Evolutionary conservation across 2,113 vertebrate species (phyloP), one percentile per base, ranked within the genome.

Genomic region (Melanerpes aurifrons): DNA sequence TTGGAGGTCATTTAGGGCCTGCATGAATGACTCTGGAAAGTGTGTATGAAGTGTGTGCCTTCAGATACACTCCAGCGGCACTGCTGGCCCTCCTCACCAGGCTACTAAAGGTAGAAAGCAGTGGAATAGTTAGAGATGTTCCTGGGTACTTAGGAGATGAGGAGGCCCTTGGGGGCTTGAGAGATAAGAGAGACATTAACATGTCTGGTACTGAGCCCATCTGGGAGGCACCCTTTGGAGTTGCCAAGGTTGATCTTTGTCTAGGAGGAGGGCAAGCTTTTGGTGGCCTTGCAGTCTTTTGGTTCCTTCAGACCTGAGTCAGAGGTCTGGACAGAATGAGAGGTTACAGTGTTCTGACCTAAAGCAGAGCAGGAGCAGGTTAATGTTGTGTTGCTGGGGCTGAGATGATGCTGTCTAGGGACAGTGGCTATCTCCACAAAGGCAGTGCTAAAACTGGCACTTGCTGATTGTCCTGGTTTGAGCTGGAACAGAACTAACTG

Each of bases 11-110:
- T 47, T 76, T n/a, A 53, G 31, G 28, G 26, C 35, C 19, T 73
- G 6, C 4, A 4, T 70, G 87, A 73, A 45, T 66, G 66, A 9
- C 29, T 80, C 19, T 80, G 26, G 61, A 64, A 58, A 57, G 24
- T 19, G 8, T 0, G 1, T 16, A 9, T 22, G 15, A 43, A 21
- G 1, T 61, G 6, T 9, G 24, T 66, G 24, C 45, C 50, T 69
- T 82, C 48, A 64, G 22, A 40, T 56, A 5, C 3, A 6, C 29
- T 50, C 14, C 19, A 37, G 29, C 56, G 66, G 43, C 53, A 45
- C 13, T 50, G 40, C 9, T 43, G 2, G 35, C 0, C 0, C 13
- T 83, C 24, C 45, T 24, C 53, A 16, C 31, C 37, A 29, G 63
- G 57, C 53, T 64, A 63, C 63, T 29, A 13, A 24, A 18, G 32